Evolutionary conservation across 2,797 vertebrate species (phyloP).

Genomic region (Acanthis flammea): DNA sequence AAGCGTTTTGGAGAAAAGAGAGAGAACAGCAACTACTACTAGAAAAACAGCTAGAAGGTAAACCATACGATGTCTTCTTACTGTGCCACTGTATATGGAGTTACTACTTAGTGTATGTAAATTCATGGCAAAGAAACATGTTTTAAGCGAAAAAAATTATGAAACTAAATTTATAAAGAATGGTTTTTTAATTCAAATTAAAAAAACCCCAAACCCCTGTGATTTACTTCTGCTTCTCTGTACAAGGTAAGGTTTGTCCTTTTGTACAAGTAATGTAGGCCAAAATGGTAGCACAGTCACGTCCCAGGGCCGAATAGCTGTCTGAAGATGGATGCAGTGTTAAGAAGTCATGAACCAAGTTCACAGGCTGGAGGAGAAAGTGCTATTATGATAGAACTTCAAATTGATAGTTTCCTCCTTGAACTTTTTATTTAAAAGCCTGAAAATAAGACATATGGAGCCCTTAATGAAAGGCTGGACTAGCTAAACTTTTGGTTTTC

Average conservation of each 20-base stretch:
- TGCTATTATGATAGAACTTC: accelerated
- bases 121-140: neutral
- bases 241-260: neutral
- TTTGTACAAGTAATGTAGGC: neutral
- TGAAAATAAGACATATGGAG: neutral
- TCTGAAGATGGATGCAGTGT: neutral
- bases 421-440: neutral
- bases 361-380: neutral
- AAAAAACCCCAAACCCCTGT: neutral
- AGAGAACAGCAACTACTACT: slow-evolving; percentile 87
- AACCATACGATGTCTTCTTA: neutral
- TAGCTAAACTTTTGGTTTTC: neutral
- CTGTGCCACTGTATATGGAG: neutral
- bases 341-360: neutral
- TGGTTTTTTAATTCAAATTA: neutral
- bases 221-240: neutral
- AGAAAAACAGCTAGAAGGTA: slow-evolving; percentile 92
- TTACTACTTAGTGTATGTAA: neutral
- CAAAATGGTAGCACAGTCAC: neutral
- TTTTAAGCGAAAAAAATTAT: neutral
- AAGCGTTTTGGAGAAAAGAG: slow-evolving; percentile 97
- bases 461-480: neutral
- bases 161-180: neutral
- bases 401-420: neutral
- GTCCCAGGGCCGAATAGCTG: neutral